Conservation (phyloP, 1,140 invertebrate genomes). For the Drosophila sucinea region DNA sequence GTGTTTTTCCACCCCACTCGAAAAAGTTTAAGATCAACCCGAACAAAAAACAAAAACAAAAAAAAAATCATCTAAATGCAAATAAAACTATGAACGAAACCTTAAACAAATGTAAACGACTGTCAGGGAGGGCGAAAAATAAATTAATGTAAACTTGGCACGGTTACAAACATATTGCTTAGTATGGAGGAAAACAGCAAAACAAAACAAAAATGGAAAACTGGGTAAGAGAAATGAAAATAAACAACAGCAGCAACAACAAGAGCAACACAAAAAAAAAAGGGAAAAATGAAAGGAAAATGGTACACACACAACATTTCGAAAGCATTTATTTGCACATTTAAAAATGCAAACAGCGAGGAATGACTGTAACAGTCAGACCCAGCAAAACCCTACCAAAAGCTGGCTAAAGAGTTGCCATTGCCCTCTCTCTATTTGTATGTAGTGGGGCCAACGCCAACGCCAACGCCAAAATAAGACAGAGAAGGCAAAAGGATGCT, state of each 20-base stretch:
- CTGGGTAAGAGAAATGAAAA: conserved; percentile 11
- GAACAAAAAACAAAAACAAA: background rate
- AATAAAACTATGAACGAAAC: conserved; percentile 71
- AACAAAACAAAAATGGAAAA: conserved; percentile 17
- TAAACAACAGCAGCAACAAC: background rate
- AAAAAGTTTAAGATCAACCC: conserved; percentile 36
- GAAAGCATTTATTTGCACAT: conserved; percentile 65
- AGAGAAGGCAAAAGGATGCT: conserved; percentile 47
- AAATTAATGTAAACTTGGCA: conserved; percentile 47
- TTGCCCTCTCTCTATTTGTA: background rate
- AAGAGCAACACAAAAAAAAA: background rate
- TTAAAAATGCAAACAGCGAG: conserved; percentile 62
- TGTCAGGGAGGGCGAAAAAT: conserved; percentile 21
- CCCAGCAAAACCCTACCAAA: conserved; percentile 18
- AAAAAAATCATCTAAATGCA: conserved; percentile 75
- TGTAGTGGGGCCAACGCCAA: background rate
- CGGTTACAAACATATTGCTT: conserved; percentile 15
- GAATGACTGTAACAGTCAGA: conserved; percentile 41
- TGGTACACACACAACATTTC: conserved; percentile 44
- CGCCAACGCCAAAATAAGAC: conserved; percentile 17
- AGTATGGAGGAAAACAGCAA: conserved; percentile 31
- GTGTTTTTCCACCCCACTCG: background rate
- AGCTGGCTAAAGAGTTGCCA: conserved; percentile 6
- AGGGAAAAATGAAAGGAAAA: conserved; percentile 27
- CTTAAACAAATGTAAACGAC: conserved; percentile 35